Evolutionary conservation across 2,888 invertebrate species (phyloP), one percentile per base, ranked within the genome.

Genomic region (Leptinotarsa juncta): DNA sequence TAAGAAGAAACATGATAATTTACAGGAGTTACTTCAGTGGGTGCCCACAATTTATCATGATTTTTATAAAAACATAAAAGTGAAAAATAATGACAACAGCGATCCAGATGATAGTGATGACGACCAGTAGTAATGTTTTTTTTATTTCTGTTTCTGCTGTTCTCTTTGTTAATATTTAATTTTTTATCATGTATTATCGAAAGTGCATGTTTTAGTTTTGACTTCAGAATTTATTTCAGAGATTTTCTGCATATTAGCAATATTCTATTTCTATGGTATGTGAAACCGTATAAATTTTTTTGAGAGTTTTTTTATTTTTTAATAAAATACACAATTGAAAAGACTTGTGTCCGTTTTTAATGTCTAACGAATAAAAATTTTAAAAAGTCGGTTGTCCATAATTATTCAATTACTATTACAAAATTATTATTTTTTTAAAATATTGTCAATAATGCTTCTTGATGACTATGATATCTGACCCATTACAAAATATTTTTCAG

Each of bases 1-100:
- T 50, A 50, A 50, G 50, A 50, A 50, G 50, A 50, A 50, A 50
- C 50, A 50, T 50, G 50, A 50, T 50, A 50, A 50, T 50, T 50
- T 50, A 50, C 50, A 50, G 50, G 50, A 50, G 50, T 50, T 50
- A 50, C 50, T 50, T 50, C 50, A 50, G 50, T 50, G 50, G 50
- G 50, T 50, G 50, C 50, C 50, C 50, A 50, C 50, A 50, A 50
- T 50, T 50, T 50, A 50, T 50, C 50, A 50, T 50, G 50, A 50
- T 50, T 50, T 49, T 49, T 49, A 49, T 49, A 49, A 49, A 49
- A 49, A 49, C 49, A 49, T 49, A 49, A 49, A 49, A 49, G 49
- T 49, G 49, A 49, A 49, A 49, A 49, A 49, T 49, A 49, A 49
- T 49, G 49, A 49, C 49, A 49, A 49, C 49, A 49, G 49, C 49